Evolutionary conservation across 1,140 invertebrate genomes (phyloP), one percentile per base, ranked within the genome.

Genomic region (Coptotermes formosanus): DNA sequence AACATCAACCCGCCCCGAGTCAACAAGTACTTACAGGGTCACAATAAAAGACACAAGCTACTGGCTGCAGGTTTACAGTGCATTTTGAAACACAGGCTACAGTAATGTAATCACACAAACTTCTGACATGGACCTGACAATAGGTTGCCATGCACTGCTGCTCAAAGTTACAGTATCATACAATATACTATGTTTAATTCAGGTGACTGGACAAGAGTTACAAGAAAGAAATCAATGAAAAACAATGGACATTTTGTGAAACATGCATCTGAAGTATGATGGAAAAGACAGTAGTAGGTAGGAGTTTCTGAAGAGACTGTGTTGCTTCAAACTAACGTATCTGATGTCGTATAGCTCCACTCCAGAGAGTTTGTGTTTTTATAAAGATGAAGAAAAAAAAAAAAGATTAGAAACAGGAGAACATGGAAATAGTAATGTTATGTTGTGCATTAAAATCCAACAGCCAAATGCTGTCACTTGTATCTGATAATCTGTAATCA

Each of bases 51-150:
- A 75, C 25, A 25, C 25, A 75, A 75, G 64, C 64, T 75, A 8
- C n/a, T 75, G 64, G 64, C 64, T 75, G 64, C 64, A 75, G 64
- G 64, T 75, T 75, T 75, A 75, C 64, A 75, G 64, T 75, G 64
- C 64, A 14, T 11, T 75, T 75, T 25, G n/a, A 75, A 75, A 75
- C n/a, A 75, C n/a, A 75, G 25, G n/a, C 64, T 75, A 75, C 64
- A 75, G 9, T 75, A 30, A 75, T n/a, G n/a, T 75, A 30, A 75
- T 75, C 64, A 75, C 64, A 64, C 59, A 64, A 64, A 64, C 59
- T 64, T 64, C 19, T 64, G 25, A 64, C 59, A 75, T 75, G 64
- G 64, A 75, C 64, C 25, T 30, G 25, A 75, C 25, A 75, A n/a
- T 75, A 0, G 64, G 25, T 75, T 75, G n/a, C 25, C 64, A 75